A percentile compares a stretch with the other conserved stretches of the same genome.
Conservation (phyloP, 2,113 vertebrate species). For the Oostethus manadensis region DNA sequence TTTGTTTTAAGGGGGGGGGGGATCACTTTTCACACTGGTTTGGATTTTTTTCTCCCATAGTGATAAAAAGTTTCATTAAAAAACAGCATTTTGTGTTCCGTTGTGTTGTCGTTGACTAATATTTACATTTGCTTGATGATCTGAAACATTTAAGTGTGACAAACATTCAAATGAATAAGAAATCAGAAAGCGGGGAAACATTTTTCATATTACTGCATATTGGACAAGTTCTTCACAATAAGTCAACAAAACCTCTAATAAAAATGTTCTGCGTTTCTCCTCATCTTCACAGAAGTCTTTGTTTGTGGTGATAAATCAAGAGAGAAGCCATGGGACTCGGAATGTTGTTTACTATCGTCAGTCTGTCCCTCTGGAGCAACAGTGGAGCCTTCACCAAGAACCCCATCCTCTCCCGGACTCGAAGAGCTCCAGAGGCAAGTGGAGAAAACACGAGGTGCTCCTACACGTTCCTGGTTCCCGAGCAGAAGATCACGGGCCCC, state of each 20-base stretch:
- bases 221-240: not conserved
- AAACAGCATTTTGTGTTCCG: too few species aligned
- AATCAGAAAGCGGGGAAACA: too few species aligned
- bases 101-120: too few species aligned
- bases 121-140: too few species aligned
- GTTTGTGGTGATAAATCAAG: conserved; percentile 29
- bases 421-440: conserved; percentile 70
- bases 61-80: too few species aligned
- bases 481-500: conserved; percentile 95
- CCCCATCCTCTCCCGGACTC: conserved; percentile 63
- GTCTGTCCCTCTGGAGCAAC: conserved; percentile 48
- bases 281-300: conserved; percentile 36
- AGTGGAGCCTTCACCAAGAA: conserved; percentile 46
- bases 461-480: conserved; percentile 95
- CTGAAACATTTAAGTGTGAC: too few species aligned
- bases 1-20: too few species aligned
- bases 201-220: too few species aligned
- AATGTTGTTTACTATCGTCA: conserved; percentile 50
- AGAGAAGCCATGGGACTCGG: conserved; percentile 53
- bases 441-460: conserved; percentile 85
- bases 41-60: too few species aligned
- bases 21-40: too few species aligned
- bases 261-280: conserved; percentile 7
- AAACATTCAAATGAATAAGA: too few species aligned
- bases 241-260: not conserved